Conservation (phyloP, 2,113 vertebrate genomes). For the Delphinus delphis region DNA sequence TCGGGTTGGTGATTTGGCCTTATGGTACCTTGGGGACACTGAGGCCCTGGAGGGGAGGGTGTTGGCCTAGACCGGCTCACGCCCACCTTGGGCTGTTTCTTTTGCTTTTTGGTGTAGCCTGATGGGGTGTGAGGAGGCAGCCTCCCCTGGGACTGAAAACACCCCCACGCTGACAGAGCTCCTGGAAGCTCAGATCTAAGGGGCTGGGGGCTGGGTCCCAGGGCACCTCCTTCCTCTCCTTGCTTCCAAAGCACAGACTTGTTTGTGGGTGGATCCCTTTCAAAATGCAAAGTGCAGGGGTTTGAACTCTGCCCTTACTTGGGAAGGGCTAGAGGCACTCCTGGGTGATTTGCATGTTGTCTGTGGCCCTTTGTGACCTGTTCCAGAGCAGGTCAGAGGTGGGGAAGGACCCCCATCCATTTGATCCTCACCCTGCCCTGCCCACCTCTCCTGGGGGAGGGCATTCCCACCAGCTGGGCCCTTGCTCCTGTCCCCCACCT, state of each 20-base stretch:
- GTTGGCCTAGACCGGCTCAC: background rate
- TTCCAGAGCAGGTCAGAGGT: background rate
- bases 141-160: background rate
- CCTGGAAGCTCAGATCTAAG: background rate
- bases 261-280: background rate
- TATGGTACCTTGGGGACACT: background rate
- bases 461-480: background rate
- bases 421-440: background rate
- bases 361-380: background rate
- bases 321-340: background rate
- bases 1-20: background rate
- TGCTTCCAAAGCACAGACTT: too few species aligned
- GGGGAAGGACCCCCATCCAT: background rate
- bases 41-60: background rate
- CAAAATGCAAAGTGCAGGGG: background rate
- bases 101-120: background rate
- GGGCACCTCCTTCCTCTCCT: background rate
- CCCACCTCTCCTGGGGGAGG: background rate
- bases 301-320: background rate
- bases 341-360: background rate
- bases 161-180: background rate
- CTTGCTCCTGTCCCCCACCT: background rate
- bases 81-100: accelerated
- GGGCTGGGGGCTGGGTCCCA: background rate
- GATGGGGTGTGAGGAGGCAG: background rate